Base-by-base conservation (phyloP, 2,888 invertebrate genomes). In the Hermaeophaga mercurialis region DNA sequence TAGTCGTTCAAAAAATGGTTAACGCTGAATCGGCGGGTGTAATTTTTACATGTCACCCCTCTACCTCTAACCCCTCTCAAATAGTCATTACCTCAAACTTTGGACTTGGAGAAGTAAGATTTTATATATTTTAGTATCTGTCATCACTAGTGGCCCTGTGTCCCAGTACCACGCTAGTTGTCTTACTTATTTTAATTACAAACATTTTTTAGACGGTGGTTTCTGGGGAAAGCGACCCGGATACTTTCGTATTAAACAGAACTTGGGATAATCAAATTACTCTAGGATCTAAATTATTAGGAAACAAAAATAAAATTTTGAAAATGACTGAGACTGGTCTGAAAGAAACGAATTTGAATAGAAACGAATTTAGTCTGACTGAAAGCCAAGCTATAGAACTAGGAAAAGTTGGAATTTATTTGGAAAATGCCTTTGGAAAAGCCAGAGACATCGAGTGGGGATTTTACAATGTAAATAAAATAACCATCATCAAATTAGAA, bases 401-500 rank as follows among this genome's bases (percentile, higher is more conserved):
- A 44, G 87, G 84, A 1, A 66, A 74, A 61, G 73, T 85, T 39
- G 86, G 84, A 1, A 70, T 85, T 1, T 66, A 78, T 12, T 79
- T 92, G 59, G 91, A 93, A 72, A 75, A 80, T 33, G 72, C 83
- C 11, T 91, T 88, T 79, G 88, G 87, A 0, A 81, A 82, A 1
- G 83, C 87, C 0, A 80, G 90, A 62, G 92, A 93, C 70, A 85
- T 94, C 50, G 93, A 94, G 75, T 94, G 91, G 89, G 91, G 90
- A 6, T 75, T 89, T 36, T 75, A 73, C 56, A 78, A 84, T 69
- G 86, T 85, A 66, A 39, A 8, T 39, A n/a, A 3, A 9, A 28
- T 3, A 6, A 28, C 5, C 4, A 28, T 6, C 3, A 28, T 28
- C 28, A 28, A 28, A 28, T 3, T 9, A 4, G 4, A 28, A 28